Evolutionary conservation across 2,888 invertebrate species (phyloP), one percentile per base, ranked within the genome.

Genomic region (Dolomedes plantarius): DNA sequence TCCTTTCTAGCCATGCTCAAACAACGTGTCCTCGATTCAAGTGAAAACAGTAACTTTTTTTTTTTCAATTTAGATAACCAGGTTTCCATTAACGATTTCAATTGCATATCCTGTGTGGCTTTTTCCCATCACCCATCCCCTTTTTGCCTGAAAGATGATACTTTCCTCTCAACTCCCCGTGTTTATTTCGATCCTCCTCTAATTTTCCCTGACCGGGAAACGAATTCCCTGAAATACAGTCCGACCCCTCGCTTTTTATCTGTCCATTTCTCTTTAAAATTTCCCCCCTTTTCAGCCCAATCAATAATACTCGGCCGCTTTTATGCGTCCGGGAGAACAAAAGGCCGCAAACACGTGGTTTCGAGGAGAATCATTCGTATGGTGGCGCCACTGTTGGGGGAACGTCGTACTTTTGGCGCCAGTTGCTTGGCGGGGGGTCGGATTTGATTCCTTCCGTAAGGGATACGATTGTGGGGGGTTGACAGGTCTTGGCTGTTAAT

Each of bases 261-360:
- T 36, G 41, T 64, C 19, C 46, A 29, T 72, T 72, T 16, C 65
- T 65, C 65, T 56, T 56, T 65, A 65, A 65, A 65, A 29, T 79
- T 72, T 41, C 64, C 62, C 56, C 56, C 56, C 19, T 23, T 72
- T 46, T 78, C 71, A 73, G 41, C 68, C 71, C 23, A 80, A 80
- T 80, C 79, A 80, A 80, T 80, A 80, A 65, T 65, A 73, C 71
- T 19, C 71, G 69, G 64, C 76, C 67, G 56, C 76, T 67, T 65
- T 41, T 81, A 36, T 29, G 39, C 39, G 27, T 32, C 23, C n/a
- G 46, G 46, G 73, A 74, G 81, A 81, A 81, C 68, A 69, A 69
- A 81, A 64, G n/a, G 39, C 73, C 73, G 73, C 19, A 67, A 75
- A 68, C 82, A 82, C 82, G 82, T 82, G 82, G 75, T 69, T 65